Conservation (phyloP, 1,140 invertebrate genomes). For the Harpegnathos saltator region DNA sequence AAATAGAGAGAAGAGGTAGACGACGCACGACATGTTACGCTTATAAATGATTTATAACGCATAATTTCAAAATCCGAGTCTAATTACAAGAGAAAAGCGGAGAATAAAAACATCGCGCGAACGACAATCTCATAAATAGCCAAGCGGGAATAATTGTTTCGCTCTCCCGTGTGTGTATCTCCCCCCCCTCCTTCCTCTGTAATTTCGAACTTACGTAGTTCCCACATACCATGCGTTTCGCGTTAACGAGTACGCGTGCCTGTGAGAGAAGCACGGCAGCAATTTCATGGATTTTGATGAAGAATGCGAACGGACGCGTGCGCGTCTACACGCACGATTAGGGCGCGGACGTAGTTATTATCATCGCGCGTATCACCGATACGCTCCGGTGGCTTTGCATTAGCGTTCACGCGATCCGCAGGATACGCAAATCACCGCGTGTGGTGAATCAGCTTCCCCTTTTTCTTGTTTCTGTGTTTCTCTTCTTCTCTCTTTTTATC, state of each 20-base stretch:
- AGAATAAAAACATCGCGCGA: background rate
- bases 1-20: too few relatives aligned
- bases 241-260: conserved; percentile 38
- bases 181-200: background rate
- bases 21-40: too few relatives aligned
- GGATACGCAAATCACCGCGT: conserved; percentile 7
- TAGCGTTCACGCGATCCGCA: background rate
- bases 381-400: background rate
- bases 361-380: conserved; percentile 6
- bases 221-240: conserved; percentile 22
- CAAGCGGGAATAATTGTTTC: background rate
- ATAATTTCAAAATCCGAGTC: background rate
- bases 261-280: conserved; percentile 15
- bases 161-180: background rate
- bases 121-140: background rate
- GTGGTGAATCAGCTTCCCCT: too few relatives aligned
- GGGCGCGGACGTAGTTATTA: conserved; percentile 24
- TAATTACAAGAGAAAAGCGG: background rate
- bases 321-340: background rate
- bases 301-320: conserved; percentile 13
- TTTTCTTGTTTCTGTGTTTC: too few relatives aligned
- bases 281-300: conserved; percentile 46
- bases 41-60: background rate
- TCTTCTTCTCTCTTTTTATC: background rate
- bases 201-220: background rate